These are phyloP conservation scores for Spilarctia lutea DNA, from an alignment of 2,888 invertebrate species.

Conservation along the genomic window DNA sequence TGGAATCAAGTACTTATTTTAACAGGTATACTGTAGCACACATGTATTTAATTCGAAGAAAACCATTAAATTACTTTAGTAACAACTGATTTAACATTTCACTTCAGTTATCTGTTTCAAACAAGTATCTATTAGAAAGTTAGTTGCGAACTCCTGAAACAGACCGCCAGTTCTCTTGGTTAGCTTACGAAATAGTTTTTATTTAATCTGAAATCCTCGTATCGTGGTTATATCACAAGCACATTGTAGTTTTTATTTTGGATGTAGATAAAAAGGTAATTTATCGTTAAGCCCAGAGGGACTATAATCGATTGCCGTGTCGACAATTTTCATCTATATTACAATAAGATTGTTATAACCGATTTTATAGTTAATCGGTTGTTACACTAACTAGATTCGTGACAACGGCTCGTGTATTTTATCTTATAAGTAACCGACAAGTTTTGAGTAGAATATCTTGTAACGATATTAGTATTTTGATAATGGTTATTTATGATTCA, in stretches of 20 bases:
- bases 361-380: background rate
- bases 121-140: background rate
- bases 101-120: background rate
- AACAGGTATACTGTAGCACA: no score
- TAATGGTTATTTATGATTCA: background rate
- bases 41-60: background rate
- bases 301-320: constrained; percentile 34
- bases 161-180: background rate
- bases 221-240: constrained; percentile 28
- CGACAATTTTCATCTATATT: constrained; percentile 24
- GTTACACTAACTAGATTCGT: background rate
- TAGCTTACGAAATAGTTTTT: background rate
- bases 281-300: constrained; percentile 28
- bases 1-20: no score
- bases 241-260: constrained; percentile 21
- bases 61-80: background rate
- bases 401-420: background rate
- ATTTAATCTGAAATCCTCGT: background rate
- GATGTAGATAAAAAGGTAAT: constrained; percentile 36
- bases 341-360: constrained; percentile 15
- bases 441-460: background rate
- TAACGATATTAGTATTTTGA: background rate
- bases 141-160: background rate
- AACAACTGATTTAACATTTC: background rate
- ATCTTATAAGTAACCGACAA: background rate